Conservation (phyloP, 2,113 vertebrate species). For the Ctenomys sociabilis region DNA sequence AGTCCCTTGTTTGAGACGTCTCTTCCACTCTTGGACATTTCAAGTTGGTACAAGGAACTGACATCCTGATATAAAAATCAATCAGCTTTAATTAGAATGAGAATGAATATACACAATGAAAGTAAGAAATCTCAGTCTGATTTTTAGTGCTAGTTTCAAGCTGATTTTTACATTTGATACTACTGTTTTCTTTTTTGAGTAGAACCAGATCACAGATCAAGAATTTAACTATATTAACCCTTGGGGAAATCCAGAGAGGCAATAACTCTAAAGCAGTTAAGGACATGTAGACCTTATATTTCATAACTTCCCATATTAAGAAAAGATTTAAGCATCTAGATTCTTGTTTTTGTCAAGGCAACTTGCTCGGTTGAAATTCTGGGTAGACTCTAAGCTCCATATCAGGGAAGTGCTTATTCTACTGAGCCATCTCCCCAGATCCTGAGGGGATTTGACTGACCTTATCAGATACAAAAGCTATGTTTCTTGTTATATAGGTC, state of each 20-base stretch:
- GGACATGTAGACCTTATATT: not conserved
- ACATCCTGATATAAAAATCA: not conserved
- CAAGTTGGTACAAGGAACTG: not conserved
- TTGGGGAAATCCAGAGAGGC: not conserved
- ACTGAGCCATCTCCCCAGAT: too few species aligned
- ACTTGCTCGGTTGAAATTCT: conserved; percentile 28
- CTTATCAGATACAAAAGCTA: too few species aligned
- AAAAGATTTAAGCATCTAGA: conserved; percentile 12
- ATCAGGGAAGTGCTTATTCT: too few species aligned
- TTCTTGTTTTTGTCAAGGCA: conserved; percentile 13
- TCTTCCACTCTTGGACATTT: not conserved
- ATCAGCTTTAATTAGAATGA: not conserved
- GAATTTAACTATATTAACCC: not conserved
- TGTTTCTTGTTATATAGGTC: too few species aligned
- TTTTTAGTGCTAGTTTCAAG: conserved; percentile 27
- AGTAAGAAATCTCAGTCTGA: not conserved
- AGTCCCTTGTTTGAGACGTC: not conserved
- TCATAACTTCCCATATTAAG: not conserved
- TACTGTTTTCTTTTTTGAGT: conserved; percentile 9
- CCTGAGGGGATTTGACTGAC: too few species aligned
- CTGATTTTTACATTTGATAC: not conserved
- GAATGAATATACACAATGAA: not conserved
- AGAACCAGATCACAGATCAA: not conserved
- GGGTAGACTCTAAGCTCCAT: not conserved
- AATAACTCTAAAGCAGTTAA: conserved; percentile 9